Evolutionary conservation across 2,113 vertebrate genomes (phyloP).

Genomic region (Chitala chitala): DNA sequence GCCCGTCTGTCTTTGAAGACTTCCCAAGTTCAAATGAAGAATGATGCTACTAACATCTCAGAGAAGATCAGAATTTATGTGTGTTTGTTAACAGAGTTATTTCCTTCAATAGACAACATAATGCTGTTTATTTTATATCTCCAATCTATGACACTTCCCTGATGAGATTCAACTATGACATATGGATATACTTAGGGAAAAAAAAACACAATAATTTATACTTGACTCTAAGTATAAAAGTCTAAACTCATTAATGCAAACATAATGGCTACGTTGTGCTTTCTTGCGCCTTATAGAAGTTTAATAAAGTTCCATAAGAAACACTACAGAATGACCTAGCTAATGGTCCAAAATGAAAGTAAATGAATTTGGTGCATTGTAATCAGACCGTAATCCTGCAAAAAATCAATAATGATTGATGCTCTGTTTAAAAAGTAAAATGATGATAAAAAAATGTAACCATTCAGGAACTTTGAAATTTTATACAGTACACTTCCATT

Average conservation of each 20-base stretch:
- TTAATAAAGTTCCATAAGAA: no score
- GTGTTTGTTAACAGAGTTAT: not conserved
- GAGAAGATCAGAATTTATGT: not conserved
- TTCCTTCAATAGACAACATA: not conserved
- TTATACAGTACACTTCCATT: not conserved
- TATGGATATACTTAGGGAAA: no score
- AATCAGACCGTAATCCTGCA: not conserved
- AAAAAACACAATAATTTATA: no score
- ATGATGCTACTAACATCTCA: constrained; percentile 9
- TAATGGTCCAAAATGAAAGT: no score
- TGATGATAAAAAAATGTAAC: not conserved
- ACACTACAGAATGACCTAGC: no score
- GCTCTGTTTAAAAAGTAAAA: not conserved
- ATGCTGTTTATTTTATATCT: not conserved
- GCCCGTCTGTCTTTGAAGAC: constrained; percentile 8
- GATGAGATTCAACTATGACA: no score
- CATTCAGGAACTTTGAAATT: not conserved
- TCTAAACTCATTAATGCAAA: no score
- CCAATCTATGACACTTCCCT: not conserved
- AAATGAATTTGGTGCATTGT: no score
- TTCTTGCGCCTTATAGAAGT: no score
- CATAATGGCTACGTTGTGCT: no score
- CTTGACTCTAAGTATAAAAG: no score
- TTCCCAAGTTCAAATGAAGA: constrained; percentile 18
- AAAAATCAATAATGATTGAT: not conserved